Conservation (phyloP, 2,113 vertebrate species). For the Acanthisitta chloris region DNA sequence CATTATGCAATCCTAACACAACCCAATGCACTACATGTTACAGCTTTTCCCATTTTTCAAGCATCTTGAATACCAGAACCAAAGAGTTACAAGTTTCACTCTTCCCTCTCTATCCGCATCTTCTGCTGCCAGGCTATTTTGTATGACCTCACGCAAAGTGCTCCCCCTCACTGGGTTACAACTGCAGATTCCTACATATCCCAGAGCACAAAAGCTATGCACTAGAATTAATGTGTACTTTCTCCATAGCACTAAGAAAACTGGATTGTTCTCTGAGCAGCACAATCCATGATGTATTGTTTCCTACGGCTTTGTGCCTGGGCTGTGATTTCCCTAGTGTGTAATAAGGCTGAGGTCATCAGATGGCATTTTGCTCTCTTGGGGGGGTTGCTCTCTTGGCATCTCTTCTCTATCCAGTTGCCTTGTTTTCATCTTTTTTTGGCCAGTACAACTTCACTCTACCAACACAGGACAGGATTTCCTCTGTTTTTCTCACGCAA, state of each 20-base stretch:
- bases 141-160: neutral
- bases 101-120: neutral
- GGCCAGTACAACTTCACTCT: neutral
- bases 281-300: neutral
- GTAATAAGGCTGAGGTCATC: constrained; percentile 15
- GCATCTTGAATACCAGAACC: neutral
- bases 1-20: neutral
- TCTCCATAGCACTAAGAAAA: neutral
- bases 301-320: constrained; percentile 12
- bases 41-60: neutral
- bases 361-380: constrained; percentile 8
- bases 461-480: neutral
- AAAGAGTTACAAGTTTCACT: neutral
- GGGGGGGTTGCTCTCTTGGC: neutral
- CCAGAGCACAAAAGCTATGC: neutral
- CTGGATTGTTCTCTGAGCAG: neutral
- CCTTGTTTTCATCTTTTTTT: neutral
- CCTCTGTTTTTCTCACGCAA: neutral
- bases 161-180: neutral
- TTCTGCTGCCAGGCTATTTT: neutral
- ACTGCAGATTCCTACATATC: constrained; percentile 8
- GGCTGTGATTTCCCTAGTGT: neutral
- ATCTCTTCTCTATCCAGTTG: neutral
- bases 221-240: constrained; percentile 8
- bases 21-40: neutral